Evolutionary conservation across 2,797 vertebrate genomes (phyloP).

Genomic region (Gobio occitaniae): DNA sequence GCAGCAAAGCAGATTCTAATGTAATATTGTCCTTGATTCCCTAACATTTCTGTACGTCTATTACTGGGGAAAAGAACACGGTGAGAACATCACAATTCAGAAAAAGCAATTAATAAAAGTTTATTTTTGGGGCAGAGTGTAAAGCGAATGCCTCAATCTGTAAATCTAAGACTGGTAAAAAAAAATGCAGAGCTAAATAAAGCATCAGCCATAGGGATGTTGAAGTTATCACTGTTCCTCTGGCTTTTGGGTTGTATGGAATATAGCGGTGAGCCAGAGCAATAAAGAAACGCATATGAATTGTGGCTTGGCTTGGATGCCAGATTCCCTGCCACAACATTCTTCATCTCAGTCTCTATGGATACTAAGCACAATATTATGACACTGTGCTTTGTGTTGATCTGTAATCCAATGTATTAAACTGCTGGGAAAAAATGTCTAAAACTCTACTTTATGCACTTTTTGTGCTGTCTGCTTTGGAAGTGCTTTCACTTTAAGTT

Average conservation of each 20-base stretch:
- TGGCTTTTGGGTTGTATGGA: slow-evolving; percentile 10
- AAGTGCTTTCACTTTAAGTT: slow-evolving; percentile 5
- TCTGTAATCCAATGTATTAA: slow-evolving; percentile 65
- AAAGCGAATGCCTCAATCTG: background rate
- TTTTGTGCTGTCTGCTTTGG: slow-evolving; percentile 14
- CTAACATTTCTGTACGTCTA: background rate
- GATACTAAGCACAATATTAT: slow-evolving; percentile 74
- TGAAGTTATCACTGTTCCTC: slow-evolving; percentile 15
- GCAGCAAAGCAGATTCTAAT: background rate
- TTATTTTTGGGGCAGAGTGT: background rate
- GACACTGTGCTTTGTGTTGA: slow-evolving; percentile 63
- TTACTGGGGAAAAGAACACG: background rate
- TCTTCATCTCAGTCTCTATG: slow-evolving; percentile 69
- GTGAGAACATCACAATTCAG: background rate
- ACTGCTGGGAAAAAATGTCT: slow-evolving; percentile 58
- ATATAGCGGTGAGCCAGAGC: slow-evolving; percentile 60
- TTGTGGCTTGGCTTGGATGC: slow-evolving; percentile 58
- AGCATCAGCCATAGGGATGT: slow-evolving; percentile 4
- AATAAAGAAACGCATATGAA: slow-evolving; percentile 61
- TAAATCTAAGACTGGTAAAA: background rate
- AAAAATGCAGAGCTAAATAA: background rate
- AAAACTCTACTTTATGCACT: slow-evolving; percentile 50
- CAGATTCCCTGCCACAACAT: slow-evolving; percentile 62
- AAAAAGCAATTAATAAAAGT: background rate
- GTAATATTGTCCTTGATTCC: background rate